Evolutionary conservation across 2,797 vertebrate species (phyloP).

Genomic region (Varecia variegata): DNA sequence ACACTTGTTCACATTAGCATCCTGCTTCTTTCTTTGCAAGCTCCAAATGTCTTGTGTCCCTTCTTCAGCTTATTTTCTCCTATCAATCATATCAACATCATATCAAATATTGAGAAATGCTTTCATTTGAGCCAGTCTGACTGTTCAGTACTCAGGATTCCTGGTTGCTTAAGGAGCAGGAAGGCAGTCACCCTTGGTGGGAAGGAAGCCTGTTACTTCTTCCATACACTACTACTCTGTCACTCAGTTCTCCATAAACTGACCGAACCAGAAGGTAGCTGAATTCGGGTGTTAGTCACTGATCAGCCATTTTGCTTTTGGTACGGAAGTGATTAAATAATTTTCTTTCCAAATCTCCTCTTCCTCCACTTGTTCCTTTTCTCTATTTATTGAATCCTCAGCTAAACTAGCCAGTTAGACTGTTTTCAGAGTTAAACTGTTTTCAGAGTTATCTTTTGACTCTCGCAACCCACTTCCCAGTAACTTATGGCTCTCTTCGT

Average conservation of each 20-base stretch:
- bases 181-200: background rate
- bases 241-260: background rate
- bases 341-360: constrained; percentile 19
- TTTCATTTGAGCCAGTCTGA: background rate
- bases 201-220: background rate
- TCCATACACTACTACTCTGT: background rate
- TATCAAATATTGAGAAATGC: background rate
- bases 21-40: background rate
- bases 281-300: background rate
- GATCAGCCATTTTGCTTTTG: background rate
- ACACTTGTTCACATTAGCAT: background rate
- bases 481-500: background rate
- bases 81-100: background rate
- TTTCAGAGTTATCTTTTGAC: background rate
- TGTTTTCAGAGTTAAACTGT: background rate
- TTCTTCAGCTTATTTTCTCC: background rate
- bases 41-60: background rate
- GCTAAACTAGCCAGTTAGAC: background rate
- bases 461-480: background rate
- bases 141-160: background rate
- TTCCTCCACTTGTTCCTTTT: background rate
- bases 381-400: background rate
- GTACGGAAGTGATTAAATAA: background rate
- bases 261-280: background rate
- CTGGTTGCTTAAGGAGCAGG: background rate